These are phyloP conservation scores for Erannis defoliaria DNA, from an alignment of 2,888 invertebrate genomes.

Conservation along the genomic window DNA sequence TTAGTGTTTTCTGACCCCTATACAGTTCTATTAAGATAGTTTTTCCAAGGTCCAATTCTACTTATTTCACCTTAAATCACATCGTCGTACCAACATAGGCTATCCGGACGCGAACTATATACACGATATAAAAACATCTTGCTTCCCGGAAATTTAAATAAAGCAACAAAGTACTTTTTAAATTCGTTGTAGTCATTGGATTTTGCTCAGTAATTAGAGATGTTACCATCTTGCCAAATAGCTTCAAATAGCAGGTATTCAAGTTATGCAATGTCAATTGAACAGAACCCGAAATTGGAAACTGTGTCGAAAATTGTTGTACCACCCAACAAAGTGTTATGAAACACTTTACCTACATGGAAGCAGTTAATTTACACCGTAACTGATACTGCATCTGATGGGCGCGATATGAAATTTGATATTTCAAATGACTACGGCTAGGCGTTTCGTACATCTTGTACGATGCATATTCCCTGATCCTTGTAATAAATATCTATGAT, in stretches of 20 bases:
- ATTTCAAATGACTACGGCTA: neutral
- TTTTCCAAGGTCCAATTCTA: no score
- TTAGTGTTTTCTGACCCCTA: no score
- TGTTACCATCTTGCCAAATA: neutral
- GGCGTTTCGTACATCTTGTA: neutral
- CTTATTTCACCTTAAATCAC: no score
- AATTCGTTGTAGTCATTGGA: neutral
- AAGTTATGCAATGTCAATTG: constrained; percentile 21
- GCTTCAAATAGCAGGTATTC: neutral
- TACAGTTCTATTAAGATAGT: no score
- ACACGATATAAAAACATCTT: no score
- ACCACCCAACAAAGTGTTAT: constrained; percentile 22
- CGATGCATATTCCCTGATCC: neutral
- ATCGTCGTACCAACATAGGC: no score
- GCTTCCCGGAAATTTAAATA: no score
- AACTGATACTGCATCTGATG: constrained; percentile 31
- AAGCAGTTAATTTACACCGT: constrained; percentile 36
- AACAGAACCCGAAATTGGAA: constrained; percentile 19
- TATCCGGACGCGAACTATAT: no score
- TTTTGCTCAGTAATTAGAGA: neutral
- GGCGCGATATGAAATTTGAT: constrained; percentile 31
- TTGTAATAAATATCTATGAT: neutral
- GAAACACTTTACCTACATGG: constrained; percentile 25
- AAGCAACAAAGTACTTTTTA: neutral
- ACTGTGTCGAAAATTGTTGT: constrained; percentile 29